Evolutionary conservation across 2,797 vertebrate species (phyloP).

Genomic region (Lepus oiostolus): DNA sequence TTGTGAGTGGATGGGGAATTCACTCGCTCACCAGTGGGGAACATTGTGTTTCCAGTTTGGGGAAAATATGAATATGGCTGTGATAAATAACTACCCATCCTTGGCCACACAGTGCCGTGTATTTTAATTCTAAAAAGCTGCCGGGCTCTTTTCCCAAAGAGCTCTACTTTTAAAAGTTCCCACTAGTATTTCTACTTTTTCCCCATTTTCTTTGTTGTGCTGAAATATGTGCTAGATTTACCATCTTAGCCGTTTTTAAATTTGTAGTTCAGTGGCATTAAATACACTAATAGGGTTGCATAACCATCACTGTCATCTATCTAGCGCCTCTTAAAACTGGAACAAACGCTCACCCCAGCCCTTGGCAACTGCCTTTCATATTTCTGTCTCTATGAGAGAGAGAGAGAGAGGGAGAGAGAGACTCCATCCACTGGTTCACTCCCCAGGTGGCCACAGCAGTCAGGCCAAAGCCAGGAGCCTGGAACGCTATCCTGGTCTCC

Average conservation of each 20-base stretch:
- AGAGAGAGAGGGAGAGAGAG: too few relatives aligned
- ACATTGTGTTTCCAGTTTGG: not conserved
- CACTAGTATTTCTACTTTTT: not conserved
- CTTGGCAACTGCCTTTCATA: not conserved
- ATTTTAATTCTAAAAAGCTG: not conserved
- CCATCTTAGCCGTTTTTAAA: not conserved
- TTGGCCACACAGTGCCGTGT: not conserved
- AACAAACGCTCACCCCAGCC: too few relatives aligned
- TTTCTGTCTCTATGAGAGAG: not conserved
- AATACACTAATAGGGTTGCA: not conserved
- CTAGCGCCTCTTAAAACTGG: not conserved
- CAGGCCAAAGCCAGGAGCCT: too few relatives aligned
- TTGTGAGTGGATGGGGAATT: not conserved
- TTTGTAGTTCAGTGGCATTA: not conserved
- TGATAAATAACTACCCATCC: not conserved
- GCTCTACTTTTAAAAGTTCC: not conserved
- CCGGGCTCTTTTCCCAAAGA: not conserved
- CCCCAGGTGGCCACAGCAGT: too few relatives aligned
- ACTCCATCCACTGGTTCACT: too few relatives aligned
- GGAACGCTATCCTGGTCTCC: too few relatives aligned
- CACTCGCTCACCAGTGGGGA: not conserved
- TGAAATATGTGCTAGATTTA: not conserved
- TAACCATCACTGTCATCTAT: not conserved
- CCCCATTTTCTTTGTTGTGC: not conserved
- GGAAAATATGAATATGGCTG: not conserved